A percentile compares a stretch with the other conserved stretches of the same genome.
phyloP scores from a whole-genome alignment of 2,797 vertebrate species.

The Phrynocephalus vlangalii region DNA sequence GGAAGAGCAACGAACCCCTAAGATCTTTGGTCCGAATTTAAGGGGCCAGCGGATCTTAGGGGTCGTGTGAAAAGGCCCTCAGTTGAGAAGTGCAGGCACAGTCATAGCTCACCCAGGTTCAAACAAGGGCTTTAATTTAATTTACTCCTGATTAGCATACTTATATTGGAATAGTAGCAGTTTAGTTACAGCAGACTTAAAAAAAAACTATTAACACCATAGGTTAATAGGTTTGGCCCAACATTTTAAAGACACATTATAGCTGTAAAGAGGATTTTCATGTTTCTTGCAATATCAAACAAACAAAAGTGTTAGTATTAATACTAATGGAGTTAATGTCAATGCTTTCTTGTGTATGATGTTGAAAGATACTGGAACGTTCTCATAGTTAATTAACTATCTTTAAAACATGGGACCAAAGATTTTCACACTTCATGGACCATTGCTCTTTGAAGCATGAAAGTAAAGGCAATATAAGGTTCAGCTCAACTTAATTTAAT shows the following conservation, averaged over 20 bases:
- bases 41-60: too few species aligned
- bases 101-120: neutral
- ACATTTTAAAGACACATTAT: too few species aligned
- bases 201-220: too few species aligned
- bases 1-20: too few species aligned
- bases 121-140: neutral
- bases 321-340: neutral
- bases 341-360: neutral
- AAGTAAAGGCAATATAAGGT: neutral
- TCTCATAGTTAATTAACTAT: neutral
- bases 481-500: neutral
- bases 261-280: too few species aligned
- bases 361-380: neutral
- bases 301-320: too few species aligned
- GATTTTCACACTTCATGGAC: neutral
- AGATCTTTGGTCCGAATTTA: too few species aligned
- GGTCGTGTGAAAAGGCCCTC: too few species aligned
- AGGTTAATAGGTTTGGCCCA: too few species aligned
- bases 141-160: neutral
- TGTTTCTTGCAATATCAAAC: too few species aligned
- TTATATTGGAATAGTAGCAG: neutral
- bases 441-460: neutral
- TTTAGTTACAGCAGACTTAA: neutral
- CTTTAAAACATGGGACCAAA: neutral
- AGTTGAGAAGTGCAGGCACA: neutral